Percentiles rank a stretch among this genome's conserved stretches.
These are phyloP conservation scores for Spinibarbus caldwelli DNA, from an alignment of 2,797 vertebrate species.

Conservation along the genomic window DNA sequence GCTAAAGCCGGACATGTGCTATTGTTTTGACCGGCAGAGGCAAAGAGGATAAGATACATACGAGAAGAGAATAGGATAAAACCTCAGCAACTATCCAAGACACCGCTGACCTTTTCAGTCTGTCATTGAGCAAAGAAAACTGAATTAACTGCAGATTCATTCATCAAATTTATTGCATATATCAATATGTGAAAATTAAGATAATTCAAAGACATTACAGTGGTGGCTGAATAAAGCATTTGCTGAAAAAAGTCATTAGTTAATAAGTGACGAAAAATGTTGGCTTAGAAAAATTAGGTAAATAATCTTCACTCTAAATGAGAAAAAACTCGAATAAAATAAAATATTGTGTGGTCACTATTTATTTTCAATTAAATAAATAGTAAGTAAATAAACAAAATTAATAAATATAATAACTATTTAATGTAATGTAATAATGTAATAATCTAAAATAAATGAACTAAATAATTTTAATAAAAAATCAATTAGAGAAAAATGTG, in stretches of 20 bases:
- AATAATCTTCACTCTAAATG: not conserved
- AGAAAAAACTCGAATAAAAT: not conserved
- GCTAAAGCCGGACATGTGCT: constrained; percentile 28
- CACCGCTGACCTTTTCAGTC: not conserved
- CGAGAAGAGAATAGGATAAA: constrained; percentile 25
- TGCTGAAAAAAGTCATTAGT: not conserved
- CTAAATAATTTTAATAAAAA: not conserved
- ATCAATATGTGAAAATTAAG: not conserved
- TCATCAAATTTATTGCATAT: not conserved
- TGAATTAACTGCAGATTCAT: not conserved
- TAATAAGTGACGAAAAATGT: not conserved
- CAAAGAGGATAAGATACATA: constrained; percentile 27
- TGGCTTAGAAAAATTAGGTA: not conserved
- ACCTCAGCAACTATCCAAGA: not conserved
- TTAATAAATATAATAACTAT: not conserved
- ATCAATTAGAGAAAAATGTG: too few relatives aligned
- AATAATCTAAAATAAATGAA: not conserved
- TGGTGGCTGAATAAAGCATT: not conserved
- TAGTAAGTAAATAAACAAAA: not conserved
- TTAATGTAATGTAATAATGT: not conserved
- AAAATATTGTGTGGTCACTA: not conserved
- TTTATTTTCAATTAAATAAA: not conserved
- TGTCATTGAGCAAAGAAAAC: not conserved
- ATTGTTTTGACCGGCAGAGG: constrained; percentile 43
- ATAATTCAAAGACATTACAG: not conserved